A percentile compares a stretch with the other conserved stretches of the same genome.
These are phyloP conservation scores for Synanthedon myopaeformis DNA, from an alignment of 2,888 invertebrate genomes.

Conservation along the genomic window DNA sequence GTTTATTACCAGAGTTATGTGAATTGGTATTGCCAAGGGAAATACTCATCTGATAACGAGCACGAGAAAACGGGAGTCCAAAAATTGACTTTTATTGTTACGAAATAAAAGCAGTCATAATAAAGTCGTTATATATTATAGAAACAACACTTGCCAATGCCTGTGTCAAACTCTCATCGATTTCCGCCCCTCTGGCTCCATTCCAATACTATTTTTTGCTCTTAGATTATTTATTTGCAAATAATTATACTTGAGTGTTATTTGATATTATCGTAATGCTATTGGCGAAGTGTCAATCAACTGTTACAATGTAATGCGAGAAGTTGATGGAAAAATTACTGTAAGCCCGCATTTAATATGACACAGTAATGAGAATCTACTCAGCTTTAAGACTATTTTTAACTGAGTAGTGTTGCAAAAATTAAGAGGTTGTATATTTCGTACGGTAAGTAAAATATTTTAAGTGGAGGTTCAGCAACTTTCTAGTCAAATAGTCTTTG, in stretches of 20 bases:
- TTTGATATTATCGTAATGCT: neutral
- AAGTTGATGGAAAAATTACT: neutral
- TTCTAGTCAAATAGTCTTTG: no score
- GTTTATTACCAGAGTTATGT: no score
- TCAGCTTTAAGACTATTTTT: no score
- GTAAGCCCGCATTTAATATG: neutral
- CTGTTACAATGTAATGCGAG: neutral
- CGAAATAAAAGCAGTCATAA: neutral
- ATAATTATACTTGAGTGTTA: conserved; percentile 2
- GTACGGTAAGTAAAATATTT: no score
- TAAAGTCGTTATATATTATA: neutral
- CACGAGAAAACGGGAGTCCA: no score
- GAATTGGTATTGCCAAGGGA: no score
- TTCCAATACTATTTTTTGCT: conserved; percentile 42
- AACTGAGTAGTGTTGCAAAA: no score
- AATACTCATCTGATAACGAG: no score
- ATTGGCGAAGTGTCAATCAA: neutral
- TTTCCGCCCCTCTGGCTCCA: conserved; percentile 45
- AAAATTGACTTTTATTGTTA: no score
- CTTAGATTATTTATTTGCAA: conserved; percentile 53
- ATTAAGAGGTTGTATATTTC: no score
- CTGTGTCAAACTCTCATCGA: conserved; percentile 42
- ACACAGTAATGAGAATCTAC: neutral
- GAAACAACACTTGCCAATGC: conserved; percentile 15
- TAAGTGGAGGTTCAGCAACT: no score